Evolutionary conservation across 2,888 invertebrate species (phyloP), one percentile per base, ranked within the genome.

Genomic region (Lepas anatifera): DNA sequence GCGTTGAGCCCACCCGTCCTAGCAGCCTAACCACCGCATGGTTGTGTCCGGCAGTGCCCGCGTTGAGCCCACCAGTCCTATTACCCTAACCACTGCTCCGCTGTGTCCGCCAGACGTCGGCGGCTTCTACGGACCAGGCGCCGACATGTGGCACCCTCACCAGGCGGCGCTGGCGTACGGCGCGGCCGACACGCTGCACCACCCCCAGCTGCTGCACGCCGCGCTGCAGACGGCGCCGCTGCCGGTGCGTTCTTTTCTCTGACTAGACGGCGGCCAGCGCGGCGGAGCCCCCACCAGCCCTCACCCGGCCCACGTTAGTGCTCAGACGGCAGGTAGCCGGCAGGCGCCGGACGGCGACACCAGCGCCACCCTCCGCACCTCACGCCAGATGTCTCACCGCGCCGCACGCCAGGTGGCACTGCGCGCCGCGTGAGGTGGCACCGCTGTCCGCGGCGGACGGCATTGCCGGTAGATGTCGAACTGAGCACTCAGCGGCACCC

Each of bases 171-270:
- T 92, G 83, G 88, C 92, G 73, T 88, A 88, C 79, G n/a, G n/a
- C n/a, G 87, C 87, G 48, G 88, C 89, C 69, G 85, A 86, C 63
- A 90, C 76, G 75, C 67, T 46, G 75, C 76, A 39, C 75, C 76
- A 46, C 79, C 78, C 70, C 81, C 80, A 74, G 79, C 90, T 75
- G 93, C 89, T 73, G 88, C 88, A 75, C 86, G 87, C 72, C 66
- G 79, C 94, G 76, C 87, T 96, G 80, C 95, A 74, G 58, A 72
- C 95, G 81, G 95, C 94, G 83, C 95, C 96, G 89, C 92, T 95
- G 83, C 94, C 94, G 82, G 94, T 94, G 83, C 91, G 93, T 84
- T 92, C 92, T 84, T 93, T 92, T 87, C 92, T 93, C 89, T 93
- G 92, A 93, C 92, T 92, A 72, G 69, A 68, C 69, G 70, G 63